phyloP scores from a whole-genome alignment of 2,113 vertebrate species.

The Recurvirostra avosetta region DNA sequence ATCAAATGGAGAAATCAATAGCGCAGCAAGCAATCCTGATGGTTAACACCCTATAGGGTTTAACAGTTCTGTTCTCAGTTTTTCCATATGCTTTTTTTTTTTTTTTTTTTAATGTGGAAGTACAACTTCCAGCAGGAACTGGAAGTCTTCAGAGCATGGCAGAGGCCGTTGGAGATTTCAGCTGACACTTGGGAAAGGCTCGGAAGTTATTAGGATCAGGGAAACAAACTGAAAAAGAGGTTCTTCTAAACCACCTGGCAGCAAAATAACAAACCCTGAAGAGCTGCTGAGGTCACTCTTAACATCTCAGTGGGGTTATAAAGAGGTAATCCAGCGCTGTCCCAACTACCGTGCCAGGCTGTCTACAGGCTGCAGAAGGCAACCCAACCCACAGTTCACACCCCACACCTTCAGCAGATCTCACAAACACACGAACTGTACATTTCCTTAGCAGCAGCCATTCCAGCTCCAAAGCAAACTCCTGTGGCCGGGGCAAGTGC shows the following conservation, averaged over 20 bases:
- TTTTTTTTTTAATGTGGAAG: background rate
- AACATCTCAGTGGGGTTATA: background rate
- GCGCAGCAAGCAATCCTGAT: background rate
- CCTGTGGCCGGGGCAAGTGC: background rate
- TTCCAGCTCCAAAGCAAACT: background rate
- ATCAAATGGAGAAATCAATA: slow-evolving; percentile 48
- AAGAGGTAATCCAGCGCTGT: background rate
- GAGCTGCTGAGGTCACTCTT: background rate
- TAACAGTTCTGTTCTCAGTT: background rate
- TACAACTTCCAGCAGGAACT: background rate
- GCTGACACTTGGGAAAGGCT: background rate
- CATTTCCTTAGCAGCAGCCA: background rate
- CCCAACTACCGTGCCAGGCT: background rate
- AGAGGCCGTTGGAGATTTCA: background rate
- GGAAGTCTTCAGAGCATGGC: background rate
- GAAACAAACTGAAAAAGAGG: background rate
- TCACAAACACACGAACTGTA: background rate
- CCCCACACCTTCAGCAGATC: background rate
- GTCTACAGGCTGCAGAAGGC: background rate
- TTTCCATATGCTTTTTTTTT: background rate
- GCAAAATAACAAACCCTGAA: background rate
- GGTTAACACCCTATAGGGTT: background rate
- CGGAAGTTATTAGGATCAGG: background rate
- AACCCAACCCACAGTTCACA: background rate
- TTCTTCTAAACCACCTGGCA: background rate